Evolutionary conservation across 2,888 invertebrate species (phyloP), one percentile per base, ranked within the genome.

Genomic region (Pollenia labialis): DNA sequence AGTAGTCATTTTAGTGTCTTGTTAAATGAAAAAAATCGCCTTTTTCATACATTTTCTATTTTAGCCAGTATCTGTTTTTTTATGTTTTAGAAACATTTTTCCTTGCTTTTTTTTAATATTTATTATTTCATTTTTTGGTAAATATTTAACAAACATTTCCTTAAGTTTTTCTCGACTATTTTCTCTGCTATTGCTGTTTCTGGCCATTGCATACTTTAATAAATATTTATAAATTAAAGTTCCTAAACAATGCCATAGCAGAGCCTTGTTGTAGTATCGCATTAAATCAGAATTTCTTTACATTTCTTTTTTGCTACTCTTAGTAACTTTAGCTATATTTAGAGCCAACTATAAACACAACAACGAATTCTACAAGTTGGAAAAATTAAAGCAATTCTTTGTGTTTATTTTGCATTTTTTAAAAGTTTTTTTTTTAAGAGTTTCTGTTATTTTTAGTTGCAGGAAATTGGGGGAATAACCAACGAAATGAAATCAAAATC

Each of bases 221-320:
- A 75, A 74, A 75, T 79, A 75, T 79, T 85, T 85, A 69, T 23
- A 74, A 80, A 74, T 79, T 46, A 48, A 69, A 79, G 79, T 79
- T 79, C 46, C 74, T 62, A 77, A 84, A 74, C 52, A 85, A 80
- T 80, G 32, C 14, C 58, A 46, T 58, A 40, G 14, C 68, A 68
- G 48, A 32, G 32, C 32, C 32, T 32, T 32, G 32, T 32, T 32
- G 50, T n/a, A 40, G 44, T 62, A 62, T 74, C 60, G 60, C 7
- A 62, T 52, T 54, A 23, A 44, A 76, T 44, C 14, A 44, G 11
- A 52, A 64, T 60, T 48, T 8, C 58, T 69, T 42, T 6, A 56
- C 66, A 2, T 23, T 44, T 66, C 42, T 18, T 14, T 12, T 23
- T 32, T 6, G 32, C 32, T 6, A 32, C 32, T 32, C 4, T 6